Conservation (phyloP, 1,140 invertebrate genomes). For the Aphelinus atriplicis region DNA sequence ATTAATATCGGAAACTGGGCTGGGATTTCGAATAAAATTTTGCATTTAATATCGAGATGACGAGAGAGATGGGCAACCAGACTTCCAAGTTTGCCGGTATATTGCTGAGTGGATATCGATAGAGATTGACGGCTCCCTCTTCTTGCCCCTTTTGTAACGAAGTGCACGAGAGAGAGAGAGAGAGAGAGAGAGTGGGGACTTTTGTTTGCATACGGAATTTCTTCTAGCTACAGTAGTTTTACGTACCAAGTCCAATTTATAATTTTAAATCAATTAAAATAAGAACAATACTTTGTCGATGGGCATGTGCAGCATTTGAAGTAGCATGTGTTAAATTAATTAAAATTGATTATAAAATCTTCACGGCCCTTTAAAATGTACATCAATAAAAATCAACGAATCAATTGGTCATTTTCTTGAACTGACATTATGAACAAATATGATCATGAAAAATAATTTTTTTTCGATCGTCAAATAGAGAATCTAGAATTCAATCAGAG, state of each 20-base stretch:
- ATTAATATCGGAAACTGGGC: constrained; percentile 14
- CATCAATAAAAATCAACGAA: too few species aligned
- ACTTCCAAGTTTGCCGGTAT: constrained; percentile 27
- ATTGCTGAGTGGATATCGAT: constrained; percentile 50
- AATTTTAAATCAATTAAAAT: constrained; percentile 61
- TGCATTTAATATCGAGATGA: constrained; percentile 1
- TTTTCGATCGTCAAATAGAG: too few species aligned
- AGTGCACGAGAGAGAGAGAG: constrained; percentile 32
- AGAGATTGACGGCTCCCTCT: too few species aligned
- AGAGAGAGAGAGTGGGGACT: constrained; percentile 38
- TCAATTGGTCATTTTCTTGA: too few species aligned
- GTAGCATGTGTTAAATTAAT: too few species aligned
- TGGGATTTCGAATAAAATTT: constrained; percentile 36
- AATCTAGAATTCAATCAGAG: too few species aligned
- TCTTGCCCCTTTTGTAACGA: too few species aligned
- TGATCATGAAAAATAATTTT: too few species aligned
- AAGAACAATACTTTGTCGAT: constrained; percentile 23
- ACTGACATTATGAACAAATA: too few species aligned
- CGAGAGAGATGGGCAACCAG: neutral
- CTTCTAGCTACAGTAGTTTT: constrained; percentile 54
- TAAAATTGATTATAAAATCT: too few species aligned
- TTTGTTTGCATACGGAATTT: constrained; percentile 60
- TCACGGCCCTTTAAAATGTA: too few species aligned
- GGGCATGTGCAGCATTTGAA: too few species aligned
- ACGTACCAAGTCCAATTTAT: constrained; percentile 48